phyloP scores from a whole-genome alignment of 2,888 invertebrate species.

The Orchesellides sinensis region DNA sequence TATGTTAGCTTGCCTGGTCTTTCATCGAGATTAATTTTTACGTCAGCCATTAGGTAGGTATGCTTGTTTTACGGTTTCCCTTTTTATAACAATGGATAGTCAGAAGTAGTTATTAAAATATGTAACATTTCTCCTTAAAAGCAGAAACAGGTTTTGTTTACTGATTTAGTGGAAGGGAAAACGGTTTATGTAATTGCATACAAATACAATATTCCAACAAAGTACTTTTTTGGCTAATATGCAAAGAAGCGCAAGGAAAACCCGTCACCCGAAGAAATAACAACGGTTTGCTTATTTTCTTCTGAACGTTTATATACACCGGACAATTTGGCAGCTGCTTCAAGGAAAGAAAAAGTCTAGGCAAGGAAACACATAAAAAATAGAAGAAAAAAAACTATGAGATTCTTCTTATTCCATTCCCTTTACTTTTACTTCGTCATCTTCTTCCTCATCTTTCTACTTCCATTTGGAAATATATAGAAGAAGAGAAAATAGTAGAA shows the following conservation, averaged over 20 bases:
- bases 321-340: neutral
- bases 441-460: constrained; percentile 20
- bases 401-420: constrained; percentile 20
- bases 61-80: too few species aligned
- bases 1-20: too few species aligned
- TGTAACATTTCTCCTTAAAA: too few species aligned
- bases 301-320: neutral
- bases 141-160: too few species aligned
- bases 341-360: neutral
- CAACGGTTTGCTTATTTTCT: neutral
- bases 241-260: neutral
- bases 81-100: too few species aligned
- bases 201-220: too few species aligned
- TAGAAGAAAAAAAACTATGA: neutral
- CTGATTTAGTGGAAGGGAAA: too few species aligned
- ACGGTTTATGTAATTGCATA: too few species aligned
- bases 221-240: neutral
- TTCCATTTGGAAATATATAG: constrained; percentile 13
- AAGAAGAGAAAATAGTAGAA: neutral
- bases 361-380: neutral
- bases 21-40: too few species aligned
- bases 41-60: too few species aligned
- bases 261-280: constrained; percentile 4
- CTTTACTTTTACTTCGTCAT: constrained; percentile 29
- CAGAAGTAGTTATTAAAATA: too few species aligned